A percentile compares a stretch with the other conserved stretches of the same genome.
Conservation (phyloP, 2,113 vertebrate genomes). For the Melierax canorus region DNA sequence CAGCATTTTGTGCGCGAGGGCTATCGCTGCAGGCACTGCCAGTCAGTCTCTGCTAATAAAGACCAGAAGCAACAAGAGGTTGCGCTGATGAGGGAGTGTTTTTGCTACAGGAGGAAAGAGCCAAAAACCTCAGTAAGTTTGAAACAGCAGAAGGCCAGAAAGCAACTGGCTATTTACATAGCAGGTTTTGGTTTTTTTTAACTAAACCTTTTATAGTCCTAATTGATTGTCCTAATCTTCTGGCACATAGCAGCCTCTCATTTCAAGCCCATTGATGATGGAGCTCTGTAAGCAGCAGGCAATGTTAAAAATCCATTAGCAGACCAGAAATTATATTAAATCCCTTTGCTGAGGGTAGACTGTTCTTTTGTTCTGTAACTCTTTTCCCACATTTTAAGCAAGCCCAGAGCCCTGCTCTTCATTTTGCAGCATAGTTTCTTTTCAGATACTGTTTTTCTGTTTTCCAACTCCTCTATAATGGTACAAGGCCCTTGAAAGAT, state of each 20-base stretch:
- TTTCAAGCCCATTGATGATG: not conserved
- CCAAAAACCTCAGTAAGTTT: not conserved
- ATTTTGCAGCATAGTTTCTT: not conserved
- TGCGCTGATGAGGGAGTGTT: fast-evolving
- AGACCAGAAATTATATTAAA: not conserved
- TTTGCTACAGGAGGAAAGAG: not conserved
- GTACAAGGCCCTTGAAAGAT: not conserved
- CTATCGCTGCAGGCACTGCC: not conserved
- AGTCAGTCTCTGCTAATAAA: not conserved
- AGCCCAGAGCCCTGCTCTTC: not conserved
- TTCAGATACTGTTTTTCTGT: not conserved
- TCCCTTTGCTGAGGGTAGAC: not conserved
- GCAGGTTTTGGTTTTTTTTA: not conserved
- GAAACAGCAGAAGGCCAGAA: not conserved
- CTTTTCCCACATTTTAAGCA: not conserved
- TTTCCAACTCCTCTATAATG: not conserved
- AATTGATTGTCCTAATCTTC: not conserved
- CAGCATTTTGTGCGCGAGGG: not conserved
- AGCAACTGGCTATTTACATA: not conserved
- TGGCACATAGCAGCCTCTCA: not conserved
- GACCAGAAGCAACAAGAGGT: not conserved
- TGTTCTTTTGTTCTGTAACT: not conserved
- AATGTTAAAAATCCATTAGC: not conserved
- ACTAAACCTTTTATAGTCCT: not conserved
- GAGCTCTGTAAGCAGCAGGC: not conserved